Base-by-base conservation (phyloP, 1,140 invertebrate genomes). In the Xylocopa sonorina region DNA sequence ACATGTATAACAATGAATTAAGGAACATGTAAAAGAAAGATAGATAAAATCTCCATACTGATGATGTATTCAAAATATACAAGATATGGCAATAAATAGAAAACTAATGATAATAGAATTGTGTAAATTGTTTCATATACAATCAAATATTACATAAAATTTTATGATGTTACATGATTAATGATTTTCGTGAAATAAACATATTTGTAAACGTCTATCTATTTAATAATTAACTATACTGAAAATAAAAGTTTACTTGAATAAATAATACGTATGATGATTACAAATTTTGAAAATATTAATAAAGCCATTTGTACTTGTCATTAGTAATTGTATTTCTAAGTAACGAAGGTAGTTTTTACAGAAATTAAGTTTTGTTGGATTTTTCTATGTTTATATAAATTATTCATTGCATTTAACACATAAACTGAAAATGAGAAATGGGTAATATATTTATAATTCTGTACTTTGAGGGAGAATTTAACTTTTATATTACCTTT, bases 111-210 rank as follows among this genome's bases (percentile, higher is more conserved):
- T 41, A n/a, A 64, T 41, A n/a, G 18, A 63, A 14, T 32, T 32
- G 4, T n/a, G 24, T 41, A 27, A 66, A 74, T 64, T 63, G 66
- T 66, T 53, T 51, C 5, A 51, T 29, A 24, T 53, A 41, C 10
- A 64, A 41, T 29, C 29, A 14, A 63, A 64, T 27, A 38, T 34
- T 64, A 64, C 38, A 46, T 60, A 32, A 72, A 60, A 60, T 43
- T 72, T 58, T 24, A 6, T 18, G 60, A 72, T 46, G 60, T 43
- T 41, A 66, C 16, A 67, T 50, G 29, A 67, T 21, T 67, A 66
- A 67, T 51, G 21, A 67, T 67, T 67, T 67, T 50, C 21, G 7
- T 51, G 29, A 16, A n/a, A 67, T n/a, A 48, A 66, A 66, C 63
- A 29, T n/a, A 53, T 27, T 27, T 46, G 14, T 14, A 46, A n/a